Conservation (phyloP, 2,797 vertebrate species). For the Gadopsis bispinosus region DNA sequence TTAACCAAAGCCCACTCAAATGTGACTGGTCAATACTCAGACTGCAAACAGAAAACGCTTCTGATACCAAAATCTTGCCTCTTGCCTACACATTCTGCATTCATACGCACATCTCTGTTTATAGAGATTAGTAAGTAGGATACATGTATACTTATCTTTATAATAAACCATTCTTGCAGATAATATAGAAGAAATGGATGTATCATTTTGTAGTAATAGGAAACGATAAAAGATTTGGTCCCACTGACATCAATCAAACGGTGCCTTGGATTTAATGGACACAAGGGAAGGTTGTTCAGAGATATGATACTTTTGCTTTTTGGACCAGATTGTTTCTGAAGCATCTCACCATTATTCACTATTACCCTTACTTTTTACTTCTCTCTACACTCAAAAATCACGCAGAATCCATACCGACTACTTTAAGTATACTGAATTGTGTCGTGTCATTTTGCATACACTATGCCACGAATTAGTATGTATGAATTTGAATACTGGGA, state of each 20-base stretch:
- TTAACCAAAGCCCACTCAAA: too few species aligned
- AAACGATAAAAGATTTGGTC: background rate
- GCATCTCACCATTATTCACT: background rate
- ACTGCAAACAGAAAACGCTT: too few species aligned
- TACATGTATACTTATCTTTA: background rate
- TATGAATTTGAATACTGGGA: background rate
- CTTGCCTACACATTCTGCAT: too few species aligned
- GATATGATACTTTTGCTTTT: background rate
- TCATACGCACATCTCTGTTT: too few species aligned
- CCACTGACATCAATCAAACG: background rate
- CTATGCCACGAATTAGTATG: background rate
- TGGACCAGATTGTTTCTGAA: background rate
- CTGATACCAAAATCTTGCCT: too few species aligned
- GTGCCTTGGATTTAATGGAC: background rate
- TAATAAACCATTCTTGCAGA: background rate
- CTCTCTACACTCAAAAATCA: background rate
- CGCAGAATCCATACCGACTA: background rate
- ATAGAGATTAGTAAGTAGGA: too few species aligned
- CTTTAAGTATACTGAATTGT: too few species aligned
- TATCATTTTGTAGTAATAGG: background rate
- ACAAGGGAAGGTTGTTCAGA: background rate
- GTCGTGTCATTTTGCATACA: background rate
- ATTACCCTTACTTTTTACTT: background rate
- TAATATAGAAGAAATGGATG: background rate
- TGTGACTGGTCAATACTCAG: too few species aligned